Percentiles rank a stretch among this genome's conserved stretches.
phyloP scores from a whole-genome alignment of 2,113 vertebrate genomes.

The Gila orcuttii region DNA sequence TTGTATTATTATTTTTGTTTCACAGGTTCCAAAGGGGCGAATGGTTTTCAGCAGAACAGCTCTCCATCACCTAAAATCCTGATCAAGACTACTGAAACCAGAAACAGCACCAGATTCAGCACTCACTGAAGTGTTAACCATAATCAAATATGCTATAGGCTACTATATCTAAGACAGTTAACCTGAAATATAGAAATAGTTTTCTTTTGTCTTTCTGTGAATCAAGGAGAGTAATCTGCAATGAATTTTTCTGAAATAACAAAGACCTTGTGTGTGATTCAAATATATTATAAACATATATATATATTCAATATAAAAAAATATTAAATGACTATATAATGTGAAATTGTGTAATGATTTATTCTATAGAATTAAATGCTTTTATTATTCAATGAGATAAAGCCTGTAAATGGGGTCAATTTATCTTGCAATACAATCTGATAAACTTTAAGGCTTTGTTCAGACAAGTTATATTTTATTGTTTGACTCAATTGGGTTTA shows the following conservation, averaged over 20 bases:
- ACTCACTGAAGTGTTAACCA: constrained; percentile 57
- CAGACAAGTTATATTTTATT: too few species aligned
- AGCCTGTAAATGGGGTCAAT: not conserved
- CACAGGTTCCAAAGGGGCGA: constrained; percentile 67
- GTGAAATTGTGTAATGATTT: not conserved
- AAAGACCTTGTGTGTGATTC: not conserved
- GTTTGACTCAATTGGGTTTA: too few species aligned
- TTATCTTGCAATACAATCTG: not conserved
- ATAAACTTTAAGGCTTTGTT: not conserved
- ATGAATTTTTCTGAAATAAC: not conserved
- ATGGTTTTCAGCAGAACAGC: constrained; percentile 65
- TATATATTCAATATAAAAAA: not conserved
- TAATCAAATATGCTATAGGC: not conserved
- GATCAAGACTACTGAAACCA: constrained; percentile 76
- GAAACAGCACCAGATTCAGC: constrained; percentile 72
- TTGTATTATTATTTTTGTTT: not conserved
- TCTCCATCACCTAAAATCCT: constrained; percentile 73
- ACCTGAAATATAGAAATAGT: constrained; percentile 5
- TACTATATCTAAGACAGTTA: not conserved
- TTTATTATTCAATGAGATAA: not conserved
- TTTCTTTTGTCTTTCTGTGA: not conserved
- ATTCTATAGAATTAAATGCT: not conserved
- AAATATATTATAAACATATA: not conserved
- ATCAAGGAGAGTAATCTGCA: not conserved
- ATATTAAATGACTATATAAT: not conserved